phyloP scores from a whole-genome alignment of 2,888 invertebrate genomes.

The Coleophora flavipennella region DNA sequence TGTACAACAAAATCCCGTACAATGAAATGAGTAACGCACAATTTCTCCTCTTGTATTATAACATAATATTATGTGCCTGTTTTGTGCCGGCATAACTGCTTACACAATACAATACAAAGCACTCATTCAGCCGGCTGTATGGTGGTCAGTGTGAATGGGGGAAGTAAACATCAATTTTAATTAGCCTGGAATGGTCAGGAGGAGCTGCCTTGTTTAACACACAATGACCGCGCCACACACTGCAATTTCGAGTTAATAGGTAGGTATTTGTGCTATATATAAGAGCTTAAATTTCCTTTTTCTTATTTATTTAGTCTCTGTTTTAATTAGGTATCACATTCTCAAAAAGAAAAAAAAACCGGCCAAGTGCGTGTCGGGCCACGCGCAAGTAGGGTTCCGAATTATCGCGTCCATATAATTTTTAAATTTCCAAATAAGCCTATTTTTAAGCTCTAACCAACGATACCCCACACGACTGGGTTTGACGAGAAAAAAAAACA shows the following conservation, averaged over 20 bases:
- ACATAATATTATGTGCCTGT: not conserved
- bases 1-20: not conserved
- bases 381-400: no score
- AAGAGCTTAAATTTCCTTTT: no score
- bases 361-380: no score
- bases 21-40: not conserved
- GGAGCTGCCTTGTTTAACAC: conserved; percentile 2
- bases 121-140: not conserved
- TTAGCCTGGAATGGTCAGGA: conserved; percentile 8
- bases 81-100: not conserved
- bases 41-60: not conserved
- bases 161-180: conserved; percentile 22
- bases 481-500: no score
- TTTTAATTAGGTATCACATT: no score
- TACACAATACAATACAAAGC: not conserved
- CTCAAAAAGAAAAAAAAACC: no score
- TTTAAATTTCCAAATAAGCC: no score
- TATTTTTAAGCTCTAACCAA: no score
- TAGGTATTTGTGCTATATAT: not conserved
- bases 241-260: not conserved
- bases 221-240: conserved; percentile 4
- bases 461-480: no score
- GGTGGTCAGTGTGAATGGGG: conserved; percentile 7
- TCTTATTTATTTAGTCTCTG: no score
- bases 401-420: no score